phyloP scores from a whole-genome alignment of 2,113 vertebrate genomes.

The Semnornis frantzii region DNA sequence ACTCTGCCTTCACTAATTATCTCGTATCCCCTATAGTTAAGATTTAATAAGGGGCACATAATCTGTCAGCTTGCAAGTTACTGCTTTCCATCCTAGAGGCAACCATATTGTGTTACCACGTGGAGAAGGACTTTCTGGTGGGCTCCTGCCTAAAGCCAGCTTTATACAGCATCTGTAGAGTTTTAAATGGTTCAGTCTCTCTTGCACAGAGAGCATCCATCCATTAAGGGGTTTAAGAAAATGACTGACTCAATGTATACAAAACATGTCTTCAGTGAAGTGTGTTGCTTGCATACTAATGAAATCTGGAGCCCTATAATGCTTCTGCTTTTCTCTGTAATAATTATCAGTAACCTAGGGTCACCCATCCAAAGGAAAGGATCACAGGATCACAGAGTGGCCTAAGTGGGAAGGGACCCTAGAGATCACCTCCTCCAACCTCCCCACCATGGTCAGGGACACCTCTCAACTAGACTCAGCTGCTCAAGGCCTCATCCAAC shows the following conservation, averaged over 20 bases:
- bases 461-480: too few species aligned
- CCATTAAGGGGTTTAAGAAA: background rate
- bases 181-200: background rate
- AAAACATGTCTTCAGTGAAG: background rate
- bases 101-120: accelerated
- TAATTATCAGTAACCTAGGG: background rate
- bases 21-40: background rate
- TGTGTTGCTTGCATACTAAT: background rate
- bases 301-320: background rate
- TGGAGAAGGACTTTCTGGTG: background rate
- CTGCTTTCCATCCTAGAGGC: background rate
- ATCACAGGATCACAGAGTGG: too few species aligned
- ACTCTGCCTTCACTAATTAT: background rate
- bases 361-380: background rate
- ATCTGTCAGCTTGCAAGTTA: background rate
- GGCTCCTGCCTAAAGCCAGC: background rate
- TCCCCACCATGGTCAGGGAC: too few species aligned
- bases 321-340: background rate
- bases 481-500: too few species aligned
- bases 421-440: too few species aligned
- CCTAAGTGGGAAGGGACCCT: too few species aligned
- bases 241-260: background rate
- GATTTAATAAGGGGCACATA: background rate
- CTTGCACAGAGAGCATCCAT: background rate
- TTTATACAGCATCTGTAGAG: background rate